Percentiles rank a stretch among this genome's conserved stretches.
Conservation (phyloP, 2,888 invertebrate species). For the Spialia ferax region DNA sequence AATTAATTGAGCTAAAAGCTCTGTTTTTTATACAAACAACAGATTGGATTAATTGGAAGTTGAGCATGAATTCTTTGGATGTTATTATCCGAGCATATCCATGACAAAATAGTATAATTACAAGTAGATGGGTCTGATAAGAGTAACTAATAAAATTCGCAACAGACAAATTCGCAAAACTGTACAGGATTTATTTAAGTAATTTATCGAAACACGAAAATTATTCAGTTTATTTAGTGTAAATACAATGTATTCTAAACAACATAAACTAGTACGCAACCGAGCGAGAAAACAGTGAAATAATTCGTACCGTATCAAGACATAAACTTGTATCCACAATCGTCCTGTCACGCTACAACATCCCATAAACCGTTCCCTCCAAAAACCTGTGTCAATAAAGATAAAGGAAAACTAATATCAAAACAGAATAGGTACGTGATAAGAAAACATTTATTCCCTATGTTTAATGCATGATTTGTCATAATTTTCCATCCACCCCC, state of each 20-base stretch:
- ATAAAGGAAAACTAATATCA: conserved; percentile 86
- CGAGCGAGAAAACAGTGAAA: conserved; percentile 15
- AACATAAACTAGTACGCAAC: conserved; percentile 9
- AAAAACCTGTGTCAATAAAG: conserved; percentile 86
- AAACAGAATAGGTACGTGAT: conserved; percentile 86
- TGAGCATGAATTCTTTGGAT: not conserved
- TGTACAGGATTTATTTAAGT: not conserved
- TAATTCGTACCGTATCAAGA: conserved; percentile 34
- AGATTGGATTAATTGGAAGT: not conserved
- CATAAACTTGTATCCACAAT: conserved; percentile 46
- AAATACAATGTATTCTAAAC: not conserved
- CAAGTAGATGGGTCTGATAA: too few relatives aligned
- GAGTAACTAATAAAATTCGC: too few relatives aligned
- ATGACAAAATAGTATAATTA: too few relatives aligned
- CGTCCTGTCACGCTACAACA: conserved; percentile 68
- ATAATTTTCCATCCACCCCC: conserved; percentile 83
- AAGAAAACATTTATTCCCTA: conserved; percentile 87
- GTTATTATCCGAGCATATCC: too few relatives aligned
- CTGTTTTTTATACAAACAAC: not conserved
- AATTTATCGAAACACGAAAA: not conserved
- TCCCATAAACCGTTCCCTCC: conserved; percentile 76
- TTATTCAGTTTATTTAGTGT: not conserved
- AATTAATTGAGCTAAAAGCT: not conserved
- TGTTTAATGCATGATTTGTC: conserved; percentile 87
- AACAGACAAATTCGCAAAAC: too few relatives aligned